A percentile compares a stretch with the other conserved stretches of the same genome.
Conservation (phyloP, 2,113 vertebrate genomes). For the Lates calcarifer region DNA sequence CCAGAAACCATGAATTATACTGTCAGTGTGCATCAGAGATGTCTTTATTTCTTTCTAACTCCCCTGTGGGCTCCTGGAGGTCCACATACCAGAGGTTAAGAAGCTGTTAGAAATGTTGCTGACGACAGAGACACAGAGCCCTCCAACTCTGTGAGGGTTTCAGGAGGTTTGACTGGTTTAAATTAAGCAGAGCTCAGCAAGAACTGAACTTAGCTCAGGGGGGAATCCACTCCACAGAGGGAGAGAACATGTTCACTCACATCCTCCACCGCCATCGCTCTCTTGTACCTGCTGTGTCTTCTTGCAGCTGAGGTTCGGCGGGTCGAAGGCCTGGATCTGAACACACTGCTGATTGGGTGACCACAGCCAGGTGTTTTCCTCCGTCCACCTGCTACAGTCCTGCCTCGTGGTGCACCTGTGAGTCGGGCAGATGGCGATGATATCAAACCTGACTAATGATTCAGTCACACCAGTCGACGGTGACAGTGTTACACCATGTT, state of each 20-base stretch:
- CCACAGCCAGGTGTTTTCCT: conserved; percentile 92
- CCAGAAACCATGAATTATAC: conserved; percentile 9
- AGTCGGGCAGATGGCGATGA: neutral
- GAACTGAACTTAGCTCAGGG: conserved; percentile 24
- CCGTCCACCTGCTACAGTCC: conserved; percentile 84
- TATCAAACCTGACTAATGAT: no score
- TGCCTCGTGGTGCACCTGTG: conserved; percentile 89
- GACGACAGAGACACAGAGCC: conserved; percentile 17
- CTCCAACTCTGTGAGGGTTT: neutral
- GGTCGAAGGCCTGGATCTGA: conserved; percentile 83
- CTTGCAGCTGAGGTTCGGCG: conserved; percentile 91
- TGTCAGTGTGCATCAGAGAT: conserved; percentile 8
- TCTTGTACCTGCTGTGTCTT: conserved; percentile 75
- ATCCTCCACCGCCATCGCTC: neutral
- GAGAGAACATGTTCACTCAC: conserved; percentile 12
- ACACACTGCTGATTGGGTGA: conserved; percentile 89
- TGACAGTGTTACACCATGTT: no score
- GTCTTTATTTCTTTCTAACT: neutral
- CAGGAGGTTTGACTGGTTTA: conserved; percentile 33
- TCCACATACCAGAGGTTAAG: conserved; percentile 20
- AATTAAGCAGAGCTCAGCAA: conserved; percentile 40
- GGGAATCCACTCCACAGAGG: neutral
- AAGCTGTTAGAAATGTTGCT: conserved; percentile 39
- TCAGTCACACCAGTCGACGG: neutral
- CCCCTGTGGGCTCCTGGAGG: neutral